phyloP scores from a whole-genome alignment of 2,113 vertebrate species.

The Microtus ochrogaster region DNA sequence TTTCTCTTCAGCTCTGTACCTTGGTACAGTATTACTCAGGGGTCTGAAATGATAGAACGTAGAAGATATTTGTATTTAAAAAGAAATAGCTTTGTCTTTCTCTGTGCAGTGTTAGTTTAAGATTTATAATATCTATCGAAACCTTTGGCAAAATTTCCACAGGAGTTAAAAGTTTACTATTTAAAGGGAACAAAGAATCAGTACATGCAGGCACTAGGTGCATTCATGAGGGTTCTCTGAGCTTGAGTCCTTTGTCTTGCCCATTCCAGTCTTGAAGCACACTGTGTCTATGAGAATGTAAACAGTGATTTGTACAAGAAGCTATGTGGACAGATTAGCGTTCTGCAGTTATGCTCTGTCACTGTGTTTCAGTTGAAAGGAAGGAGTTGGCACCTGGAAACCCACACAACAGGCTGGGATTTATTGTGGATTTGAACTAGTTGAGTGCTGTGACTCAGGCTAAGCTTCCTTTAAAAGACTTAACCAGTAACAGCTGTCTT shows the following conservation, averaged over 20 bases:
- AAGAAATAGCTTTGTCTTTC: conserved; percentile 85
- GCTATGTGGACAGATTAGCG: background rate
- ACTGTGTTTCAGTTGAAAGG: background rate
- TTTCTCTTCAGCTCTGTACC: conserved; percentile 86
- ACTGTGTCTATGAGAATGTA: background rate
- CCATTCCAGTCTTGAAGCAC: background rate
- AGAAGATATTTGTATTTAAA: conserved; percentile 86
- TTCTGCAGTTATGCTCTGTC: background rate
- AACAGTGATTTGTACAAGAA: conserved; percentile 33
- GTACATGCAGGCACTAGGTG: conserved; percentile 70
- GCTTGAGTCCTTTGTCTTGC: conserved; percentile 39
- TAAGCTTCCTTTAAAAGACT: conserved; percentile 56
- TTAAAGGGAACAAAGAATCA: conserved; percentile 87
- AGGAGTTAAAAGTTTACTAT: conserved; percentile 89
- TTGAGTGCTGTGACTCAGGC: conserved; percentile 21
- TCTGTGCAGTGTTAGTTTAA: conserved; percentile 89
- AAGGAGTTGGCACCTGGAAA: conserved; percentile 52
- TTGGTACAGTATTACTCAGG: conserved; percentile 89
- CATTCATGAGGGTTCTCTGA: conserved; percentile 62
- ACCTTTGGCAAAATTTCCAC: conserved; percentile 89
- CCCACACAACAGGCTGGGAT: background rate
- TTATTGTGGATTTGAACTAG: background rate
- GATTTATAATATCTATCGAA: conserved; percentile 84
- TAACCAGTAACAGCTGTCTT: conserved; percentile 20
- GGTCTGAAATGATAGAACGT: conserved; percentile 87